Base-by-base conservation (phyloP, 2,797 vertebrate genomes). In the Graptemys geographica region DNA sequence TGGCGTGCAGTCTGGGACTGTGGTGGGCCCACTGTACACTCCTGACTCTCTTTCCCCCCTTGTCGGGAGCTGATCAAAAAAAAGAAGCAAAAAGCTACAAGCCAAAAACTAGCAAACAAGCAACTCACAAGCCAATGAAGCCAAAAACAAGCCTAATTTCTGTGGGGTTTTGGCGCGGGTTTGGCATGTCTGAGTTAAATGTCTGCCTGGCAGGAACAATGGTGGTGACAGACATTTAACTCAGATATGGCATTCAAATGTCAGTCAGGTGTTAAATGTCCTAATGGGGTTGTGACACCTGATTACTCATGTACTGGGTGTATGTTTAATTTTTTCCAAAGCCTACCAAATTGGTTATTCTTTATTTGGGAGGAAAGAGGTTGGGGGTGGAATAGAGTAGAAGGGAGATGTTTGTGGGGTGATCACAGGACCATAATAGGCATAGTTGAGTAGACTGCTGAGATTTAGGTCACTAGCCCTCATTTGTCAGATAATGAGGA, bases 121-220 rank as follows among this genome's bases (percentile, higher is more conserved):
- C 6, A 21, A 53, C 19, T 53, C 52, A 8, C 52, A 53, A 53
- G 18, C 19, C 52, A 21, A 53, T 23, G 8, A 55, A 55, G 53
- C 53, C 53, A 55, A 23, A 23, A 55, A 55, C 21, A 23, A 23
- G 21, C 53, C 53, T 8, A 55, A 9, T 55, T 55, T 55, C 21
- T 23, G 8, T 9, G 21, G 21, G 52, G 4, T 53, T 53, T 53
- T 21, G 8, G 7, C 19, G 1, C 7, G 1, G 19, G 19, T 53
- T 53, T 53, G 7, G 19, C 19, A 8, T 53, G 52, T 53, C 52
- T 53, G 52, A 53, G 52, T 53, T 53, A 21, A 21, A 53, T 21
- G 52, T 53, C 19, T 53, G 52, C 53, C 53, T 55, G 53, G 21
- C 53, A 55, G 21, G 53, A 8, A 55, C 21, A 55, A 55, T 23